These are phyloP conservation scores for Oscheius myriophilus DNA, from an alignment of 2,888 invertebrate species.

Conservation along the genomic window DNA sequence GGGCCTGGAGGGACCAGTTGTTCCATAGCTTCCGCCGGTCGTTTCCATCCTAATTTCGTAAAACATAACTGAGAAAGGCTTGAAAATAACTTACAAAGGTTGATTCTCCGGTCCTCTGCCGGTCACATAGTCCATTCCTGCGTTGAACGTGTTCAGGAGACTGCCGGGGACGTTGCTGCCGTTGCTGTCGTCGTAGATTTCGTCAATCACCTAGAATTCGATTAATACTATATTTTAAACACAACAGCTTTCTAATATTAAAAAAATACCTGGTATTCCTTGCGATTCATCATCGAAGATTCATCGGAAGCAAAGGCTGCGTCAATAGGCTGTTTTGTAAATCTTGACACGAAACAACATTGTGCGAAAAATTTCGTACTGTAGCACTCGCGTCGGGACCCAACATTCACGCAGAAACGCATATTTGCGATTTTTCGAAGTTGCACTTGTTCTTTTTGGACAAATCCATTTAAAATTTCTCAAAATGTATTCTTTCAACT, in stretches of 20 bases:
- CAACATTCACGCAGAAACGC: too few relatives aligned
- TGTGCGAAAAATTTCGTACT: too few relatives aligned
- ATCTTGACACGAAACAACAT: too few relatives aligned
- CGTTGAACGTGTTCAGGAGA: not conserved
- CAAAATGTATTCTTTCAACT: too few relatives aligned
- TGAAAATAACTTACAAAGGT: constrained; percentile 11
- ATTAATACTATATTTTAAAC: not conserved
- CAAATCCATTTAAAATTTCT: too few relatives aligned
- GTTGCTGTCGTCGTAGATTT: constrained; percentile 30
- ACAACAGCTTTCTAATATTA: not conserved
- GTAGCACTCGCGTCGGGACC: too few relatives aligned
- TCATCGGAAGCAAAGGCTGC: too few relatives aligned
- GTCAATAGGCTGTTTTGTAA: too few relatives aligned
- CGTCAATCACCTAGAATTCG: constrained; percentile 30
- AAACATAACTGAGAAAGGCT: not conserved
- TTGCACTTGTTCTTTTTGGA: too few relatives aligned
- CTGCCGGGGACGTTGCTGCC: not conserved
- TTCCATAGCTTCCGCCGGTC: not conserved
- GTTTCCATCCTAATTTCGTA: too few relatives aligned
- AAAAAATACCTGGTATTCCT: constrained; percentile 19
- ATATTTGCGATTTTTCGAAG: too few relatives aligned
- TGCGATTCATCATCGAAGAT: not conserved
- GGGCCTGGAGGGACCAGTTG: not conserved
- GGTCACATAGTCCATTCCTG: not conserved
- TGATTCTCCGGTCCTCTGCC: constrained; percentile 1